Evolutionary conservation across 2,113 vertebrate genomes (phyloP).

Genomic region (Poeciliopsis occidentalis): DNA sequence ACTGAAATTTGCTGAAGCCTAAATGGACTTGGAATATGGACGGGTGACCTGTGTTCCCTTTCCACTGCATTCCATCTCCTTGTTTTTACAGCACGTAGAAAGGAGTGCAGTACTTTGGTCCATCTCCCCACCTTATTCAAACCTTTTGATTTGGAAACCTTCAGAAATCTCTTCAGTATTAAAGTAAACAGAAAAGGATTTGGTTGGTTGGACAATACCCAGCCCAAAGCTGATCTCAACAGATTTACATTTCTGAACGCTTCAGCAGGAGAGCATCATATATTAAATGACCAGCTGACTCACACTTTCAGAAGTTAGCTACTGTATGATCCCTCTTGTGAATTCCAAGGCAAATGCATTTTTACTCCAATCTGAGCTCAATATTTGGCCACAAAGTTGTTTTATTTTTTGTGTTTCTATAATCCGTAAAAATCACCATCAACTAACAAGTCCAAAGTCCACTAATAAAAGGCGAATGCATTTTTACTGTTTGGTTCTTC

Average conservation of each 20-base stretch:
- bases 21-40: no score
- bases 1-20: no score
- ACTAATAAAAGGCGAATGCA: neutral
- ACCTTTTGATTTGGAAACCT: slow-evolving; percentile 42
- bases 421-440: neutral
- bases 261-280: neutral
- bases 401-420: neutral
- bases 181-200: slow-evolving; percentile 62
- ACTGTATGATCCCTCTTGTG: no score
- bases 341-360: no score
- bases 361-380: neutral
- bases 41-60: no score
- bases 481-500: neutral
- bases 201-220: neutral
- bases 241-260: slow-evolving; percentile 8
- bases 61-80: neutral
- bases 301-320: no score
- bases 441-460: neutral
- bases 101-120: slow-evolving; percentile 7
- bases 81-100: slow-evolving; percentile 8
- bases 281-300: neutral
- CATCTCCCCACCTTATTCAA: slow-evolving; percentile 27
- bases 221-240: neutral
- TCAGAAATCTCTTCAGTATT: slow-evolving; percentile 63
- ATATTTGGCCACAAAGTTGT: no score